Evolutionary conservation across 2,888 invertebrate genomes (phyloP).

Genomic region (Eulithis testata): DNA sequence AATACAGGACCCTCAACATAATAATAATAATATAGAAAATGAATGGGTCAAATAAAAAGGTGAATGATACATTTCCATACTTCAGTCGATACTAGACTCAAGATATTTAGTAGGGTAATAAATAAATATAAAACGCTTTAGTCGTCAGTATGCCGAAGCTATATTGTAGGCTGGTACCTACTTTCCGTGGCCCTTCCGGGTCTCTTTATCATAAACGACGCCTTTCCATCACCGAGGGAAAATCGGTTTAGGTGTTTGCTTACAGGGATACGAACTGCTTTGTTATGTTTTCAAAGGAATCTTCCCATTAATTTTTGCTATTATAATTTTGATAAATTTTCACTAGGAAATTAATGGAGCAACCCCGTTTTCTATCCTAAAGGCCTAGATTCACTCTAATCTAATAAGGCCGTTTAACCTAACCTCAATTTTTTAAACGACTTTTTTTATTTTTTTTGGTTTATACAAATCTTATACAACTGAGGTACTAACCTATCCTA

Average conservation of each 20-base stretch:
- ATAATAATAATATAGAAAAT: no score
- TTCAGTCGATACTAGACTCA: no score
- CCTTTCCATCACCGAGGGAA: slow-evolving; percentile 18
- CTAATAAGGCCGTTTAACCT: no score
- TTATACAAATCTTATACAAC: no score
- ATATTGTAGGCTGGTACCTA: slow-evolving; percentile 1
- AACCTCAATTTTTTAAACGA: no score
- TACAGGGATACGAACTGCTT: slow-evolving; percentile 19
- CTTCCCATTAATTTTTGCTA: slow-evolving; percentile 12
- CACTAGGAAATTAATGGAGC: neutral
- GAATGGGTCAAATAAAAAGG: no score
- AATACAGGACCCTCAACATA: no score
- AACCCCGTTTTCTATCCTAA: neutral
- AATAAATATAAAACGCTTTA: neutral
- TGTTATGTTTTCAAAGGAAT: slow-evolving; percentile 14
- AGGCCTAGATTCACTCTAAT: neutral
- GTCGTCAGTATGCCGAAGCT: neutral
- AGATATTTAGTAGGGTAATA: no score
- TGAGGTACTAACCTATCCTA: no score
- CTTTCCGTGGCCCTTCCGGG: slow-evolving; percentile 12
- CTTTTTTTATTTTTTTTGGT: no score
- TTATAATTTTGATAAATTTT: slow-evolving; percentile 6
- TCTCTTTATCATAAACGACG: slow-evolving; percentile 24
- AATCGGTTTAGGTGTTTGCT: slow-evolving; percentile 24
- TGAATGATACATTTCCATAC: no score